Evolutionary conservation across 2,888 invertebrate genomes (phyloP).

Genomic region (Aleiodes testaceus): DNA sequence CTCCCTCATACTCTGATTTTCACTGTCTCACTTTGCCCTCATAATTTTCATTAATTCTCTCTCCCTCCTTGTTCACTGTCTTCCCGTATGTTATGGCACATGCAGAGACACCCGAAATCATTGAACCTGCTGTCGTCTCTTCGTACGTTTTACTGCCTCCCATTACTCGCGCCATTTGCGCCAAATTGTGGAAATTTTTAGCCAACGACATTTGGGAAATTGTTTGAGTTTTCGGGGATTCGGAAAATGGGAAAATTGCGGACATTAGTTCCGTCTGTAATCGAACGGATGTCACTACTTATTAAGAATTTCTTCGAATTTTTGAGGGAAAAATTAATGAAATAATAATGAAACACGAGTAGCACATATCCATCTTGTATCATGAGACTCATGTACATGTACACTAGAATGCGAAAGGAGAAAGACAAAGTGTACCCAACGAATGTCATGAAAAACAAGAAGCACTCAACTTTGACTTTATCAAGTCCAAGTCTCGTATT

Average conservation of each 20-base stretch:
- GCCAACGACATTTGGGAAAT: too few relatives aligned
- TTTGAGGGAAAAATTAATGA: too few relatives aligned
- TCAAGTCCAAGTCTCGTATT: slow-evolving; percentile 11
- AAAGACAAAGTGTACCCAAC: too few relatives aligned
- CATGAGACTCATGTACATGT: background rate
- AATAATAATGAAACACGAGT: slow-evolving; percentile 34
- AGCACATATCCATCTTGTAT: slow-evolving; percentile 22
- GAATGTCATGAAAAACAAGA: background rate
- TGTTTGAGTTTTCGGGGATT: too few relatives aligned
- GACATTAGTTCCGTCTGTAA: too few relatives aligned
- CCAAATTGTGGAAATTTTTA: slow-evolving; percentile 8
- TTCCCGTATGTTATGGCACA: background rate
- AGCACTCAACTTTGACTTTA: background rate
- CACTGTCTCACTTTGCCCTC: slow-evolving; percentile 6
- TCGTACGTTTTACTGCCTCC: slow-evolving; percentile 20
- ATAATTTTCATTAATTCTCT: background rate
- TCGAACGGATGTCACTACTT: too few relatives aligned
- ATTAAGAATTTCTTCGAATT: too few relatives aligned
- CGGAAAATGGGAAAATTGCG: too few relatives aligned
- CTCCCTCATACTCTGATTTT: background rate
- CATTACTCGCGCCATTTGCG: slow-evolving; percentile 28
- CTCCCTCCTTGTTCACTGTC: too few relatives aligned
- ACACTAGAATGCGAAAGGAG: too few relatives aligned
- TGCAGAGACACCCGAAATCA: background rate
- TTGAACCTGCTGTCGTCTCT: background rate